Conservation (phyloP, 2,113 vertebrate genomes). For the Motacilla alba region DNA sequence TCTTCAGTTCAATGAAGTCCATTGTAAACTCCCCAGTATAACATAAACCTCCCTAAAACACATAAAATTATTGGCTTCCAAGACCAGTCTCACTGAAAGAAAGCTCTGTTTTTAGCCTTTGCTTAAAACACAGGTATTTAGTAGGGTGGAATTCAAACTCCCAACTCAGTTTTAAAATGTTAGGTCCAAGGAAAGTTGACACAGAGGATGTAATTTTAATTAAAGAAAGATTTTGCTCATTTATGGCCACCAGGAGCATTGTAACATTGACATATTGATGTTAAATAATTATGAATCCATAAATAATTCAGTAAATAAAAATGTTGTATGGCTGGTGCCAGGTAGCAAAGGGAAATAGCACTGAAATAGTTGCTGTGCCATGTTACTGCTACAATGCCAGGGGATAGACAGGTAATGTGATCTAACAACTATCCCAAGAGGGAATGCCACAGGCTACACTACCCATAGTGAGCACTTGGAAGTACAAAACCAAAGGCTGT, state of each 20-base stretch:
- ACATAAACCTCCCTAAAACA: constrained; percentile 60
- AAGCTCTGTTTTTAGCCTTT: constrained; percentile 54
- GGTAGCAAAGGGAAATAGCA: background rate
- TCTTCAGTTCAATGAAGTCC: constrained; percentile 62
- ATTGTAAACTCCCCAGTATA: constrained; percentile 58
- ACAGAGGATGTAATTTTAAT: constrained; percentile 68
- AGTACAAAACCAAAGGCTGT: constrained; percentile 24
- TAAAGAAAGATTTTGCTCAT: constrained; percentile 66
- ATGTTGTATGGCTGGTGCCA: constrained; percentile 7
- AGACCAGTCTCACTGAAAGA: constrained; percentile 51
- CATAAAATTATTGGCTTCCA: constrained; percentile 70
- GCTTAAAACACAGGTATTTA: constrained; percentile 62
- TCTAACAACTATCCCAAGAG: constrained; percentile 44
- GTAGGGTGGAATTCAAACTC: constrained; percentile 56
- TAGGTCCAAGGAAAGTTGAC: constrained; percentile 65
- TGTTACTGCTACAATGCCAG: background rate
- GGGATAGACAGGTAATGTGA: background rate
- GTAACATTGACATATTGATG: constrained; percentile 59
- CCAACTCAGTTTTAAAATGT: constrained; percentile 65
- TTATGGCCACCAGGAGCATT: constrained; percentile 58
- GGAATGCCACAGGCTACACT: background rate
- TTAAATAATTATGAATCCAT: constrained; percentile 63
- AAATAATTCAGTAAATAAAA: constrained; percentile 68
- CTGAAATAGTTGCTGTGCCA: background rate
- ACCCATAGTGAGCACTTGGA: constrained; percentile 3